Conservation (phyloP, 2,113 vertebrate genomes). For the Paralichthys olivaceus region DNA sequence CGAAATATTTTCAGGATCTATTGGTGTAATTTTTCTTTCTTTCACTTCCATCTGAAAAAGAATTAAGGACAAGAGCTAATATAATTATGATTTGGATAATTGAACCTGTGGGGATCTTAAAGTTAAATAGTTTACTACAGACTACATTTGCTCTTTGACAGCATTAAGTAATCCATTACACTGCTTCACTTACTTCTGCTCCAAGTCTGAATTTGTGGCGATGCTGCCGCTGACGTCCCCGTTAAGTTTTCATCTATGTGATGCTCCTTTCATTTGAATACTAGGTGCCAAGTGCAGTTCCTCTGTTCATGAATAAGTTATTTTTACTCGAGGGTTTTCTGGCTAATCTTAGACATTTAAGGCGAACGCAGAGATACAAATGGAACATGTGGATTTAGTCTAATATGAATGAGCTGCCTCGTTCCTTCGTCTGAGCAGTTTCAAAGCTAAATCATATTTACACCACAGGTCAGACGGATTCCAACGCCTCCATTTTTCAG, state of each 20-base stretch:
- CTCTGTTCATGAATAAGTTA: constrained; percentile 78
- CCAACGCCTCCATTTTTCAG: not conserved
- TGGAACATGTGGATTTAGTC: constrained; percentile 48
- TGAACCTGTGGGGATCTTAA: not conserved
- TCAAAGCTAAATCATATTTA: constrained; percentile 26
- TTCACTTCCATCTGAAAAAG: too few relatives aligned
- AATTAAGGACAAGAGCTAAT: too few relatives aligned
- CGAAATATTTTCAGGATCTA: too few relatives aligned
- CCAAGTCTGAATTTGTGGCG: constrained; percentile 48
- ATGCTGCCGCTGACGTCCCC: constrained; percentile 33
- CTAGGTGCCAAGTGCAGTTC: constrained; percentile 72
- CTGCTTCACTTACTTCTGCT: constrained; percentile 16
- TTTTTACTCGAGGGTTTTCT: constrained; percentile 63
- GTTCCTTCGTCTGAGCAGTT: constrained; percentile 19
- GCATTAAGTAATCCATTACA: constrained; percentile 33
- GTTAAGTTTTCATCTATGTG: constrained; percentile 61
- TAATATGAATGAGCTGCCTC: constrained; percentile 58
- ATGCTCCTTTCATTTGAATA: constrained; percentile 69
- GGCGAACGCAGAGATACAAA: constrained; percentile 62
- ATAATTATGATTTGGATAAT: constrained; percentile 7
- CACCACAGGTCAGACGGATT: not conserved
- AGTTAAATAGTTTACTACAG: not conserved
- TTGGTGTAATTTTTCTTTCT: too few relatives aligned
- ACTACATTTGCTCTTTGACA: constrained; percentile 20
- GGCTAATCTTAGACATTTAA: constrained; percentile 73